Percentiles rank a stretch among this genome's conserved stretches.
These are phyloP conservation scores for Dissostichus mawsoni DNA, from an alignment of 2,113 vertebrate species.

Conservation along the genomic window DNA sequence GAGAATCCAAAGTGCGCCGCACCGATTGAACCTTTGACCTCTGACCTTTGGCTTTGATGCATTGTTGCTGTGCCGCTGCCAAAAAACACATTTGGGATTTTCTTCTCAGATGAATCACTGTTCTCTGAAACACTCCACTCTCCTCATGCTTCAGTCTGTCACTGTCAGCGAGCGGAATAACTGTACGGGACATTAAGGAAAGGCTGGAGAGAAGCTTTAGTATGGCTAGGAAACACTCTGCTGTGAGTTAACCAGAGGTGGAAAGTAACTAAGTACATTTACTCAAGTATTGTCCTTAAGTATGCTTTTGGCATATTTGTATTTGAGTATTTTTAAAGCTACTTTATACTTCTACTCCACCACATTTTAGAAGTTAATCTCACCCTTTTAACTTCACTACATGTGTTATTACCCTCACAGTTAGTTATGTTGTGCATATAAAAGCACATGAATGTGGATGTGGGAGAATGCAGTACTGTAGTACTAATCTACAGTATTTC, in stretches of 20 bases:
- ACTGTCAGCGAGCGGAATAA: conserved; percentile 37
- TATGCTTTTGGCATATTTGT: too few species aligned
- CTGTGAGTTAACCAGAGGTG: background rate
- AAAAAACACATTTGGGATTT: conserved; percentile 63
- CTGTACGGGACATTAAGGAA: conserved; percentile 24
- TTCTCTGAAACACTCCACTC: conserved; percentile 71
- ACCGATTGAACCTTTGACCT: conserved; percentile 70
- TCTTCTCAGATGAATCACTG: conserved; percentile 63
- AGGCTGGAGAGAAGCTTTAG: conserved; percentile 11
- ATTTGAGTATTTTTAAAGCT: too few species aligned
- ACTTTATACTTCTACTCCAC: too few species aligned
- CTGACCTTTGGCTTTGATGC: conserved; percentile 62
- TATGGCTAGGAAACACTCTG: conserved; percentile 23
- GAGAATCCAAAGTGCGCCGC: too few species aligned
- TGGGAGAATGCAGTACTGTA: too few species aligned
- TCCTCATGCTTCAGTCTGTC: conserved; percentile 53
- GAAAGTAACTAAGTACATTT: conserved; percentile 1
- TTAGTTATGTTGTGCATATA: too few species aligned
- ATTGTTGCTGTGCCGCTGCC: conserved; percentile 39
- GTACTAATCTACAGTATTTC: too few species aligned
- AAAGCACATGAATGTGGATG: too few species aligned
- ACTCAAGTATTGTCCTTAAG: too few species aligned
- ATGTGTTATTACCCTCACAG: too few species aligned
- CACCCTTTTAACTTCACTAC: too few species aligned
- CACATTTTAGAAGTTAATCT: too few species aligned